A percentile compares a stretch with the other conserved stretches of the same genome.
Conservation (phyloP, 1,140 invertebrate species). For the Drosophila willistoni region DNA sequence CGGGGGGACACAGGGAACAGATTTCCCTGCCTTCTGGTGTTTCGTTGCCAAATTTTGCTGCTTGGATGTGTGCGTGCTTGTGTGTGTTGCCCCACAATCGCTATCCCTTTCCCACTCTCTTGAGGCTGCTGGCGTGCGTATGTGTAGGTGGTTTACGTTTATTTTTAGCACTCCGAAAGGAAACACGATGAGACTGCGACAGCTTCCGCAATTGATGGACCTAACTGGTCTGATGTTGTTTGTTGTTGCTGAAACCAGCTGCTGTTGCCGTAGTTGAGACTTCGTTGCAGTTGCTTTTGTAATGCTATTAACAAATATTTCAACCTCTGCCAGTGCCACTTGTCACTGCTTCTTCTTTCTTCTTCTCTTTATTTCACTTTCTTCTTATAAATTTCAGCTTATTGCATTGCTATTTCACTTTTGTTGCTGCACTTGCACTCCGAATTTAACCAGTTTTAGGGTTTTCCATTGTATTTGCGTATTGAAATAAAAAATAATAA, state of each 20-base stretch:
- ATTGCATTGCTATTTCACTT: background rate
- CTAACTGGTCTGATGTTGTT: conserved; percentile 1
- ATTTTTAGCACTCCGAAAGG: conserved; percentile 16
- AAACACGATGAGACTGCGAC: conserved; percentile 18
- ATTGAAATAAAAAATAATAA: conserved; percentile 10
- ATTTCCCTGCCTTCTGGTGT: background rate
- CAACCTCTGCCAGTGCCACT: conserved; percentile 1
- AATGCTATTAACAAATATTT: conserved; percentile 10
- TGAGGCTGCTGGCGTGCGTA: background rate
- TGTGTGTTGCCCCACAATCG: background rate
- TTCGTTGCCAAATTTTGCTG: conserved; percentile 14
- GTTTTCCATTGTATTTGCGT: conserved; percentile 1
- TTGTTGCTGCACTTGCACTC: background rate
- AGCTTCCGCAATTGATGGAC: conserved; percentile 18
- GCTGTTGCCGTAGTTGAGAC: background rate
- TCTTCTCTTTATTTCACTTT: conserved; percentile 6
- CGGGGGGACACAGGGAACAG: background rate
- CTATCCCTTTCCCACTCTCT: background rate
- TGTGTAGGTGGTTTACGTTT: conserved; percentile 19
- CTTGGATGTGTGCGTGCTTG: background rate
- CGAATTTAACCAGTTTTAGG: background rate
- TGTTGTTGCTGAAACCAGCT: conserved; percentile 14
- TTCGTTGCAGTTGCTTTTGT: background rate
- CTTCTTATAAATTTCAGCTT: background rate
- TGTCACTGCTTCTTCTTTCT: conserved; percentile 5